Evolutionary conservation across 1,140 invertebrate genomes (phyloP), one percentile per base, ranked within the genome.

Genomic region (Metopolophium dirhodum): DNA sequence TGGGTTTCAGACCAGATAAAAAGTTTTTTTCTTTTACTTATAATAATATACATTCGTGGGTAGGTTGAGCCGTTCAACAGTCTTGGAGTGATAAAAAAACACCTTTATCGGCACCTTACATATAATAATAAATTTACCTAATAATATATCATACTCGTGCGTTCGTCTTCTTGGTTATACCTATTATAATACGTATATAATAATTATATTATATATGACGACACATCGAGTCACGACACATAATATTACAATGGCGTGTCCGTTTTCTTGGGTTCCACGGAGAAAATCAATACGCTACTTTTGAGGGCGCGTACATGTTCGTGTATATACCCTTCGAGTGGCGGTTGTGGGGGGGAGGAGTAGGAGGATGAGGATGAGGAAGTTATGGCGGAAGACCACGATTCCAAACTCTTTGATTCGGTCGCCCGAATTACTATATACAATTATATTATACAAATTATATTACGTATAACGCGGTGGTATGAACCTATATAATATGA

Each of bases 221-320:
- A 45, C 22, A 26, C 3, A 37, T 37, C 37, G 37, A 41, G 22
- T 26, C n/a, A 77, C 22, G 23, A 41, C 41, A 83, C 35, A 37
- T 37, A 9, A 41, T 83, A 41, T 23, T n/a, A 83, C 22, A 83
- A 41, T 45, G 23, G 23, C 41, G 37, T 23, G 82, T 41, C 35
- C 83, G 37, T 85, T 45, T 85, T 85, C 83, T 85, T 85, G 37
- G 35, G 83, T 26, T 41, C 23, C 11, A 37, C 8, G 9, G 83
- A 22, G 41, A 85, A 83, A 85, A 85, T 85, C 83, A 85, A 85
- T 85, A 85, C 83, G 83, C 9, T 37, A 41, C 83, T 41, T 85
- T 85, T 85, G 37, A 41, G 37, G 7, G 23, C 83, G 2, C 37
- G 83, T 85, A 18, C n/a, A 37, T 83, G 82, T 37, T 37, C 37